phyloP scores from a whole-genome alignment of 2,797 vertebrate genomes.

The Anniella stebbinsi region DNA sequence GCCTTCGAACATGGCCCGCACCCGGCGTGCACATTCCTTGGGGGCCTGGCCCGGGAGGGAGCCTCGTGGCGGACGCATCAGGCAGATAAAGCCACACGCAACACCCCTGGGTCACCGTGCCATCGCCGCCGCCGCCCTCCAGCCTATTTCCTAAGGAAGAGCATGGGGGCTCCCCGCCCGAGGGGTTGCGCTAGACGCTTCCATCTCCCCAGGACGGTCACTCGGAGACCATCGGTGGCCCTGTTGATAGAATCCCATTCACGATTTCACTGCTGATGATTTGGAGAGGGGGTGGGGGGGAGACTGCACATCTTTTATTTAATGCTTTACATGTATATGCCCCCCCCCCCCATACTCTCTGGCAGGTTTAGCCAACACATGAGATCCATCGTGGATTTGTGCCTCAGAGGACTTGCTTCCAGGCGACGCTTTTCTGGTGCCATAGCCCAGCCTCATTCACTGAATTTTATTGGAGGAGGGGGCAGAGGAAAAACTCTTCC shows the following conservation, averaged over 20 bases:
- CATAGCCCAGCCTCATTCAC: too few species aligned
- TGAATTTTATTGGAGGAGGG: too few species aligned
- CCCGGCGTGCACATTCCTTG: background rate
- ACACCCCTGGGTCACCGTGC: background rate
- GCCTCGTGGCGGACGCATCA: background rate
- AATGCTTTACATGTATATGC: background rate
- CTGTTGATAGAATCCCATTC: background rate
- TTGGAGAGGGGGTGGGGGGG: too few species aligned
- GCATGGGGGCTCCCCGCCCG: background rate
- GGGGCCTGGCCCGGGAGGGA: background rate
- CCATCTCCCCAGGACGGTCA: background rate
- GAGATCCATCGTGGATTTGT: background rate
- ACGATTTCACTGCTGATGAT: background rate
- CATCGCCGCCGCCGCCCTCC: background rate
- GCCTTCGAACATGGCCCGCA: background rate
- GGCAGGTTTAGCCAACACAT: too few species aligned
- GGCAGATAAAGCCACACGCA: background rate
- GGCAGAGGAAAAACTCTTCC: too few species aligned
- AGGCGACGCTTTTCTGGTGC: too few species aligned
- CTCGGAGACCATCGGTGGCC: background rate
- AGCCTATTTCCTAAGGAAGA: background rate
- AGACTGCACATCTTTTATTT: background rate
- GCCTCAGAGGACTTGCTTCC: too few species aligned
- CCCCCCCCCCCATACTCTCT: background rate
- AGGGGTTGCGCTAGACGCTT: too few species aligned